A percentile compares a stretch with the other conserved stretches of the same genome.
Evolutionary conservation across 1,140 invertebrate genomes (phyloP).

Genomic region (Hyphantria cunea): DNA sequence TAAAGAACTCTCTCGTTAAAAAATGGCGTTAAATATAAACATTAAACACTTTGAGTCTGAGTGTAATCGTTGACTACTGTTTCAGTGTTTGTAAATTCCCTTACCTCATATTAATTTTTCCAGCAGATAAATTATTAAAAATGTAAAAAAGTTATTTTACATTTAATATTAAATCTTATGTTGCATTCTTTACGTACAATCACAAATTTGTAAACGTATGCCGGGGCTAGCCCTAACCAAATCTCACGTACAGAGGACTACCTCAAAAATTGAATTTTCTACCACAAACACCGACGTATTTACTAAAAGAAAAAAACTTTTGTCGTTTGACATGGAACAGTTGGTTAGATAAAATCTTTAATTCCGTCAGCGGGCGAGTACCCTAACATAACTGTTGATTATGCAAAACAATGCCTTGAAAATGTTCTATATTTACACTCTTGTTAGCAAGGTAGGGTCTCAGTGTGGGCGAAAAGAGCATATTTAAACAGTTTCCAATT

Average conservation of each 20-base stretch:
- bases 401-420: conserved; percentile 26
- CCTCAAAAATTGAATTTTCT: neutral
- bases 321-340: neutral
- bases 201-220: too few species aligned
- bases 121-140: too few species aligned
- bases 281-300: neutral
- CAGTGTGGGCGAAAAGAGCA: conserved; percentile 1
- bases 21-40: too few species aligned
- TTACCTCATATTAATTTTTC: too few species aligned
- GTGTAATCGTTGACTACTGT: too few species aligned
- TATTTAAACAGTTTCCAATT: neutral
- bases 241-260: neutral
- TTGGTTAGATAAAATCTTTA: conserved; percentile 27
- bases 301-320: conserved; percentile 5
- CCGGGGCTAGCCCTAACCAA: neutral
- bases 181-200: too few species aligned
- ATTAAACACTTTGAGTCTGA: too few species aligned
- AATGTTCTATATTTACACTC: conserved; percentile 20
- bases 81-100: too few species aligned
- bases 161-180: too few species aligned
- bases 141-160: too few species aligned
- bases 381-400: conserved; percentile 27
- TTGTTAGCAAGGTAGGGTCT: neutral
- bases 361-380: conserved; percentile 18
- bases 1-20: too few species aligned